These are phyloP conservation scores for Eupithecia inturbata DNA, from an alignment of 2,888 invertebrate genomes.

Conservation along the genomic window DNA sequence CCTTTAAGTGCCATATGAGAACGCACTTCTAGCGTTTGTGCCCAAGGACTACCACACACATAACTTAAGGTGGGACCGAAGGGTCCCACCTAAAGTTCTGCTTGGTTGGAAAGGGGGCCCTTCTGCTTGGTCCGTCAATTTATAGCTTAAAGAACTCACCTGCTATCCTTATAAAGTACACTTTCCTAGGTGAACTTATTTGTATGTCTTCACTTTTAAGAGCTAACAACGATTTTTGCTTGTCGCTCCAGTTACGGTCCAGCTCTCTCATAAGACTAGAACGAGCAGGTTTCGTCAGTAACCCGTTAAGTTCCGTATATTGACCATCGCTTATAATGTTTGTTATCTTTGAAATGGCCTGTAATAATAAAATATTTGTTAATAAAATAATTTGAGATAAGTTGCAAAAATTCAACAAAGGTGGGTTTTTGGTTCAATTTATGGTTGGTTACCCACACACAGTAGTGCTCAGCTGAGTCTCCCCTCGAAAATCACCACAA, in stretches of 20 bases:
- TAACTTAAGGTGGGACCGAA: background rate
- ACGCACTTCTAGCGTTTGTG: too few relatives aligned
- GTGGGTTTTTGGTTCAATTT: background rate
- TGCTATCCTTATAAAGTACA: constrained; percentile 78
- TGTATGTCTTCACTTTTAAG: constrained; percentile 73
- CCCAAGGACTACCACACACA: too few relatives aligned
- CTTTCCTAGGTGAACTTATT: constrained; percentile 76
- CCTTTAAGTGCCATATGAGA: too few relatives aligned
- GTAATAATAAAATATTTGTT: constrained; percentile 20
- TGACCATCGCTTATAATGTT: constrained; percentile 72
- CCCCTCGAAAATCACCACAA: background rate
- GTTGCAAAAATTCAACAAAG: background rate
- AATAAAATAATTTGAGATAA: background rate
- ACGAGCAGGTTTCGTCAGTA: constrained; percentile 75
- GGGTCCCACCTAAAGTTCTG: too few relatives aligned
- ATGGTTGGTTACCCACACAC: too few relatives aligned
- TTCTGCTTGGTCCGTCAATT: background rate
- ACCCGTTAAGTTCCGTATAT: constrained; percentile 69
- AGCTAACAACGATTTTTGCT: constrained; percentile 66
- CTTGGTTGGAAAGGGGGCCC: too few relatives aligned
- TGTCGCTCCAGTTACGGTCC: constrained; percentile 73
- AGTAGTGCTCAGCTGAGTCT: too few relatives aligned
- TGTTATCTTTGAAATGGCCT: constrained; percentile 79
- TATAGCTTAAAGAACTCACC: constrained; percentile 52
- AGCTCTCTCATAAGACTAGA: constrained; percentile 72